Evolutionary conservation across 2,888 invertebrate species (phyloP).

Genomic region (Nephrotoma flavescens): DNA sequence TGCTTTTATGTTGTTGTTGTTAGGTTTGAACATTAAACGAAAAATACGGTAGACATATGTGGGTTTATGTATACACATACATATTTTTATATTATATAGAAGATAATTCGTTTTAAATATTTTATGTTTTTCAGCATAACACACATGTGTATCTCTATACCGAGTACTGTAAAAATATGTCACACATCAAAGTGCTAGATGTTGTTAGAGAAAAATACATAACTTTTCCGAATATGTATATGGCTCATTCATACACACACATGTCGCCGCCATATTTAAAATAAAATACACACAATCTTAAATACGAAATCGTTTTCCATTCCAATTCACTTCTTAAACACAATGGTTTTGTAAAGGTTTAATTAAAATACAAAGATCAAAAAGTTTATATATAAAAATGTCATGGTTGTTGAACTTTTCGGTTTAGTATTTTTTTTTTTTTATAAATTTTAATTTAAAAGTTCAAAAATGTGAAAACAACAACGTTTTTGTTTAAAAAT

Average conservation of each 20-base stretch:
- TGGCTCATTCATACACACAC: neutral
- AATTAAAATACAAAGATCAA: neutral
- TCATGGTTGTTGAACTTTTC: neutral
- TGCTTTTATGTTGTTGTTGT: neutral
- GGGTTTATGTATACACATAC: neutral
- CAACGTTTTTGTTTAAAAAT: neutral
- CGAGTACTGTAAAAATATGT: neutral
- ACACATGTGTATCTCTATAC: neutral
- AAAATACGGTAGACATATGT: neutral
- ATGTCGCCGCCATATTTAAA: neutral
- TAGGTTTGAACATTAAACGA: neutral
- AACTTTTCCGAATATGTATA: neutral
- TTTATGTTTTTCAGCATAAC: neutral
- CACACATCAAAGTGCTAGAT: neutral
- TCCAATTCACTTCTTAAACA: neutral
- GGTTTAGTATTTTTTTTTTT: neutral
- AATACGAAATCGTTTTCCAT: neutral
- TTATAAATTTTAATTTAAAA: neutral
- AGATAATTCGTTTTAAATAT: neutral
- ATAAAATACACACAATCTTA: neutral
- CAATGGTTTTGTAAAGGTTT: neutral
- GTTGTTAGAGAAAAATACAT: neutral
- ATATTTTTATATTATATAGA: neutral
- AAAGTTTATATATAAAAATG: neutral
- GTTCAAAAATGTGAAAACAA: neutral